These are phyloP conservation scores for Penaeus monodon DNA, from an alignment of 2,888 invertebrate genomes.

Conservation along the genomic window DNA sequence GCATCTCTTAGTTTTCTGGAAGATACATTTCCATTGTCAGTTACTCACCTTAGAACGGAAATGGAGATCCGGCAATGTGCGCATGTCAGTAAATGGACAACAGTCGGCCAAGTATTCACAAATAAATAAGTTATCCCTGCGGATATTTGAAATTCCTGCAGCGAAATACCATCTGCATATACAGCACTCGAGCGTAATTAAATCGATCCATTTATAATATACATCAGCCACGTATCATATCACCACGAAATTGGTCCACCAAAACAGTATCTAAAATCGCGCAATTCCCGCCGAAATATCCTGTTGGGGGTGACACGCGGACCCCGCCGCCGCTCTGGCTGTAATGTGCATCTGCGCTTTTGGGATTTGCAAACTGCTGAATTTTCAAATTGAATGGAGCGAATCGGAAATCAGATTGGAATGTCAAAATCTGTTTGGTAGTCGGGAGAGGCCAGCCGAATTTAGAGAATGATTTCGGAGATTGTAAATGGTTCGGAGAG, in stretches of 20 bases:
- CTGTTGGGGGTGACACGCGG: conserved; percentile 39
- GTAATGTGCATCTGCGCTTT: conserved; percentile 53
- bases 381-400: conserved; percentile 60
- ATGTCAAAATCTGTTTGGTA: conserved; percentile 55
- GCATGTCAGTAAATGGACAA: no score
- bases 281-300: conserved; percentile 51
- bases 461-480: conserved; percentile 54
- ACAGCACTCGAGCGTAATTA: conserved; percentile 37
- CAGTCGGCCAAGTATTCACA: no score
- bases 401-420: conserved; percentile 60
- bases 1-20: no score
- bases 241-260: conserved; percentile 44
- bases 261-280: conserved; percentile 52
- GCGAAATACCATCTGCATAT: conserved; percentile 7
- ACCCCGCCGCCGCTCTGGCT: conserved; percentile 26
- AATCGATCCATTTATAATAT: conserved; percentile 56
- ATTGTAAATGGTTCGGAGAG: conserved; percentile 44
- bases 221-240: conserved; percentile 54
- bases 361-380: conserved; percentile 58
- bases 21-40: no score
- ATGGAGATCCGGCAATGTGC: no score
- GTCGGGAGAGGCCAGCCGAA: conserved; percentile 45
- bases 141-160: no score
- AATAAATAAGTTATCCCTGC: no score
- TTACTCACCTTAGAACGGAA: no score